A percentile compares a stretch with the other conserved stretches of the same genome.
Evolutionary conservation across 64 coral and sea anemone species (phyloP).

Genomic region (Porites australiensis): DNA sequence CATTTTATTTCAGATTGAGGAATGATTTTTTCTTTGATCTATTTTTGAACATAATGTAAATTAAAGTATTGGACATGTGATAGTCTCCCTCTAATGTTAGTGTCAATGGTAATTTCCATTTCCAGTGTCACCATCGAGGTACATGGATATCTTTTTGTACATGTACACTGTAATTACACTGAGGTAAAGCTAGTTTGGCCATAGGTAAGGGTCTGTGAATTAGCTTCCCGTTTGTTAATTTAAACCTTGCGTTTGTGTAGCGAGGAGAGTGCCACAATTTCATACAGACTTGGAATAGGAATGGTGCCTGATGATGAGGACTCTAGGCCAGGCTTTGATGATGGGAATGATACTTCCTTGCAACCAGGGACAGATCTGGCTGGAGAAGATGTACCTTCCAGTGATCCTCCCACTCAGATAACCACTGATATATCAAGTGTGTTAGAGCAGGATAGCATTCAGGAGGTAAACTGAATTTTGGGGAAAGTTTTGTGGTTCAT

Average conservation of each 20-base stretch:
- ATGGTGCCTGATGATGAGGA: slow-evolving; percentile 91
- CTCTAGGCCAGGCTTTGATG: slow-evolving; percentile 73
- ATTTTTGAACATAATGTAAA: too few species aligned
- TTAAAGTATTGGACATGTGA: too few species aligned
- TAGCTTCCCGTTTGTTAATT: background rate
- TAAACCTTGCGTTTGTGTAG: slow-evolving; percentile 18
- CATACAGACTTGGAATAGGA: slow-evolving; percentile 86
- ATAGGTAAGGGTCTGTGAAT: too few species aligned
- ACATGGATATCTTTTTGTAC: too few species aligned
- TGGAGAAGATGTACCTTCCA: slow-evolving; percentile 51
- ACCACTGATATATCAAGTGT: slow-evolving; percentile 44
- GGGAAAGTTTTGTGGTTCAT: too few species aligned
- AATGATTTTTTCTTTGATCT: too few species aligned
- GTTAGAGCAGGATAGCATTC: slow-evolving; percentile 9
- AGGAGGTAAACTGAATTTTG: slow-evolving; percentile 3
- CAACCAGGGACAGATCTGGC: slow-evolving; percentile 67
- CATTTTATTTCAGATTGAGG: background rate
- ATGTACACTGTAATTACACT: too few species aligned
- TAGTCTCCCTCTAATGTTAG: too few species aligned
- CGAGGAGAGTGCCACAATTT: slow-evolving; percentile 92
- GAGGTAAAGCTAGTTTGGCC: too few species aligned
- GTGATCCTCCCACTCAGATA: slow-evolving; percentile 1
- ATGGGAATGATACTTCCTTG: slow-evolving; percentile 62
- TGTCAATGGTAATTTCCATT: too few species aligned
- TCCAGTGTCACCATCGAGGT: too few species aligned